Evolutionary conservation across 2,888 invertebrate genomes (phyloP), one percentile per base, ranked within the genome.

Genomic region (Tachystola acroxantha): DNA sequence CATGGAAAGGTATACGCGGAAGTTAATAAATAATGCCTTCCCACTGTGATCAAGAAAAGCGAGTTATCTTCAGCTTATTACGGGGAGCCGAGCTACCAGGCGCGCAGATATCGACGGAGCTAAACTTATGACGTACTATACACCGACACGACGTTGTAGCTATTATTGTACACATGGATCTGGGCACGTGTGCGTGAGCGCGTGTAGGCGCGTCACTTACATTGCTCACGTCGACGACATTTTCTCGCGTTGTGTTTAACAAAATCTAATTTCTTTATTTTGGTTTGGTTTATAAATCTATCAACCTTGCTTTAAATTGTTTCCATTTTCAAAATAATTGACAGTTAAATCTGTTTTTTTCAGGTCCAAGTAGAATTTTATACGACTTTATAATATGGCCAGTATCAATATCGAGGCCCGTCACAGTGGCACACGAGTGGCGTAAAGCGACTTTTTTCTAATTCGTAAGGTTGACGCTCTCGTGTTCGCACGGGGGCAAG

Each of bases 61-160:
- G 72, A 77, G 77, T 80, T 80, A 82, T 81, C 82, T 81, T 78
- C 78, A 79, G 82, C 85, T 86, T 85, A 84, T 86, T 86, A 86
- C 81, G 75, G 72, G 71, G 77, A 82, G 77, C 63, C 71, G 64
- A 55, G 59, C 72, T 81, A 86, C 84, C 64, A 85, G 85, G 84
- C 73, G 59, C 56, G 57, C 77, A 81, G 71, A 75, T 65, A 70
- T 61, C 56, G 65, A 58, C 59, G 71, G 80, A 79, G 70, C 66
- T 62, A 55, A 57, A 63, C 64, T 65, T 68, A 67, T 84, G 80
- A 81, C 80, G 80, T 76, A 11, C 60, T 50, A 59, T 59, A 64
- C 60, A 70, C 66, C 63, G 60, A 64, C 60, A 70, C 66, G 63
- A 65, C 74, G 72, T 69, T 48, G 62, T 34, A 42, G 48, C 48